A percentile compares a stretch with the other conserved stretches of the same genome.
Conservation (phyloP, 2,113 vertebrate genomes). For the Grantiella picta region DNA sequence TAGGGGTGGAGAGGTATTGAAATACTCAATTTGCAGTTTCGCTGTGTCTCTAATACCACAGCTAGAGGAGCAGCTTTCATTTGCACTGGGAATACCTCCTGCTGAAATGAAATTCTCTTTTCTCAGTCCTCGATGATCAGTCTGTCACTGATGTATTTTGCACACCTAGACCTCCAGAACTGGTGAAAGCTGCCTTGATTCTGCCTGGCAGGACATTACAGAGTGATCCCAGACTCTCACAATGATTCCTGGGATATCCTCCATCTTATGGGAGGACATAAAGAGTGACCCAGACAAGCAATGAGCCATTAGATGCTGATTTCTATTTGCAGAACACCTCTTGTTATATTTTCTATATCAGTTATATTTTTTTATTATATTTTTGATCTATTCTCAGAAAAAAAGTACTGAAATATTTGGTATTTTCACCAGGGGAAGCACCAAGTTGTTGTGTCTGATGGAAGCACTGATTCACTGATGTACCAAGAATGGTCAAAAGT, state of each 20-base stretch:
- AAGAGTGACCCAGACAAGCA: background rate
- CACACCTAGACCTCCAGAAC: conserved; percentile 1
- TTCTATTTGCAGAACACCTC: background rate
- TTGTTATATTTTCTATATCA: background rate
- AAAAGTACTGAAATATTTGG: background rate
- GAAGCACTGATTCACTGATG: background rate
- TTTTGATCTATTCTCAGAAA: background rate
- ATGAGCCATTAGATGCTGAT: background rate
- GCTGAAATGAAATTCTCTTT: conserved; percentile 48
- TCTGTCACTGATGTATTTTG: conserved; percentile 28
- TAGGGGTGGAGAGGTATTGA: background rate
- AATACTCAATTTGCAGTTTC: conserved; percentile 51
- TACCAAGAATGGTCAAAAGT: background rate
- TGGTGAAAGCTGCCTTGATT: background rate
- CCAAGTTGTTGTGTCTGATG: accelerated
- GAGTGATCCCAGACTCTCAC: background rate
- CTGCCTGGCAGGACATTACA: background rate
- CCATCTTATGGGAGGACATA: background rate
- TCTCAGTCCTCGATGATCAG: conserved; percentile 7
- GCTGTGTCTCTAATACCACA: background rate
- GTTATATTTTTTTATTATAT: background rate
- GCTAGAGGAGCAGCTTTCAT: conserved; percentile 26
- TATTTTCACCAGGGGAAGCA: background rate
- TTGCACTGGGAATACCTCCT: conserved; percentile 27
- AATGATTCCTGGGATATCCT: background rate